A percentile compares a stretch with the other conserved stretches of the same genome.
Evolutionary conservation across 35 echinoderm and acorn worm genomes (phyloP).

Genomic region (Chiridota heheva): DNA sequence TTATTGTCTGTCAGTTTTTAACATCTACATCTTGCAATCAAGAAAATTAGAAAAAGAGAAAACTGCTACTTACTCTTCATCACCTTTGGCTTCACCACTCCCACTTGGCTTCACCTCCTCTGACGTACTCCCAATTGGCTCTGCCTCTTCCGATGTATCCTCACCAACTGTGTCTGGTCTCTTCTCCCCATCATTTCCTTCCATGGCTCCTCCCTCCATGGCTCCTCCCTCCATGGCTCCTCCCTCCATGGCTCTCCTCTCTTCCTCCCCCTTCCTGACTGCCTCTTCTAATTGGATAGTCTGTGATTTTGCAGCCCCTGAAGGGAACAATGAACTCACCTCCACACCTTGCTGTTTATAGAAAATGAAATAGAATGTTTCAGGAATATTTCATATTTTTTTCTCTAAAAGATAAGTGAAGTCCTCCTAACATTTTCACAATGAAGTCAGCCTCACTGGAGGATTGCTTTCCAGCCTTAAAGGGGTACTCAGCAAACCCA

Average conservation of each 20-base stretch:
- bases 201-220: constrained; percentile 12
- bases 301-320: constrained; percentile 20
- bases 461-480: too few relatives aligned
- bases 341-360: constrained; percentile 86
- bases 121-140: not conserved
- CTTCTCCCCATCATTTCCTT: not conserved
- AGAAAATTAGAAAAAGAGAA: too few relatives aligned
- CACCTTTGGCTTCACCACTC: not conserved
- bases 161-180: not conserved
- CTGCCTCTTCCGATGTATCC: not conserved
- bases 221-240: constrained; percentile 18
- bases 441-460: too few relatives aligned
- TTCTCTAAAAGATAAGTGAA: not conserved
- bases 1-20: not conserved
- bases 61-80: constrained; percentile 19
- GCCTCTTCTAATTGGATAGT: not conserved
- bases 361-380: not conserved
- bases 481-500: too few relatives aligned
- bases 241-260: constrained; percentile 12
- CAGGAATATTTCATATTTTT: too few relatives aligned
- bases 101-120: constrained; percentile 17
- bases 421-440: not conserved
- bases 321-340: constrained; percentile 60
- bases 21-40: not conserved
- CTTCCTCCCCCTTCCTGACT: not conserved